phyloP scores from a whole-genome alignment of 2,113 vertebrate species.

The Leuciscus idus region DNA sequence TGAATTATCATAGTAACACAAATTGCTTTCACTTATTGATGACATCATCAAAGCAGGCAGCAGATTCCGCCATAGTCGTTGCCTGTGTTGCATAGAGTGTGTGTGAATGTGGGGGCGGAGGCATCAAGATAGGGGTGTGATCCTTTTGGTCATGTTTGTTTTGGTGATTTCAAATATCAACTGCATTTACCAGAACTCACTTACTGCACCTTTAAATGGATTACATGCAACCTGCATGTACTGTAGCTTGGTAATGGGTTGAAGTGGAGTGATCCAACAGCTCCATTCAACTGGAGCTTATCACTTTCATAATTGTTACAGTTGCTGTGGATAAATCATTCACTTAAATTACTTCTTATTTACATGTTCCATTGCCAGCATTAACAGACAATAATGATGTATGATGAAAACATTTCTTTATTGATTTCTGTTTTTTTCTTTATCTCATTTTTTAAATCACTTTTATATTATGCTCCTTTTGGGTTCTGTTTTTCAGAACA shows the following conservation, averaged over 20 bases:
- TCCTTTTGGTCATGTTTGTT: too few species aligned
- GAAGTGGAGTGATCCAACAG: background rate
- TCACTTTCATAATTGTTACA: background rate
- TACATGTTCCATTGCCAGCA: background rate
- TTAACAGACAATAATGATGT: conserved; percentile 3
- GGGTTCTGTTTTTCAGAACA: conserved; percentile 3
- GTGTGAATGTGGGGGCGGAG: too few species aligned
- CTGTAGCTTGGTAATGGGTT: background rate
- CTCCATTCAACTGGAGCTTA: background rate
- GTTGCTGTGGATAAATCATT: background rate
- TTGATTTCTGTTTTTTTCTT: conserved; percentile 2
- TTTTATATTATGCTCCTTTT: background rate
- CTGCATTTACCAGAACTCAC: too few species aligned
- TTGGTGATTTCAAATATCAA: too few species aligned
- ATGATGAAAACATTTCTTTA: background rate
- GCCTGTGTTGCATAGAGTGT: too few species aligned
- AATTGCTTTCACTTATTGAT: too few species aligned
- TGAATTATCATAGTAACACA: too few species aligned
- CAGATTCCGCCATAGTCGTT: too few species aligned
- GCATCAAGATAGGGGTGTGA: too few species aligned
- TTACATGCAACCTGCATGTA: background rate
- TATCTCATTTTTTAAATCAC: background rate
- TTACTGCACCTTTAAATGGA: background rate
- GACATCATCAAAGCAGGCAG: too few species aligned
- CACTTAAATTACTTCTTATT: background rate